Evolutionary conservation across 2,113 vertebrate species (phyloP).

Genomic region (Motacilla alba): DNA sequence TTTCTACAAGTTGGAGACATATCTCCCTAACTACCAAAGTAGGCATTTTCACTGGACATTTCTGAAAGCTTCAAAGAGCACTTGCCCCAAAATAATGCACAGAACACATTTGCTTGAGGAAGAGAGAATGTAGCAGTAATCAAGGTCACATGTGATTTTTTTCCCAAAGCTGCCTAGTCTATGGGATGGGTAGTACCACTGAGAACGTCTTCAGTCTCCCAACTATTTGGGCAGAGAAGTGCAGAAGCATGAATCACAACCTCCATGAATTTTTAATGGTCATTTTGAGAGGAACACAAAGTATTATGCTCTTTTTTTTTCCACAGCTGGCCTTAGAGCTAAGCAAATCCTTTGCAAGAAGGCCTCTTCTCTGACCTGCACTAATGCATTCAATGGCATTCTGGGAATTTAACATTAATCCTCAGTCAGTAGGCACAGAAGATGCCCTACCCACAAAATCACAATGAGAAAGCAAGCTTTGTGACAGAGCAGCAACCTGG

Average conservation of each 20-base stretch:
- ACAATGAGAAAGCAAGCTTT: background rate
- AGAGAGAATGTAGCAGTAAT: background rate
- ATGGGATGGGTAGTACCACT: background rate
- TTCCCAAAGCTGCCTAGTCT: background rate
- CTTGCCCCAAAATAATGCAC: background rate
- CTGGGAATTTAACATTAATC: background rate
- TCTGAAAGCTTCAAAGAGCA: background rate
- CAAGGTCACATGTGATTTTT: fast-evolving
- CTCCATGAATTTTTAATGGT: background rate
- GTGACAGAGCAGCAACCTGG: background rate
- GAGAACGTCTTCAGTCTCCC: background rate
- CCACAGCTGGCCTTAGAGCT: background rate
- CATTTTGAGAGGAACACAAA: background rate
- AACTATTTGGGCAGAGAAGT: background rate
- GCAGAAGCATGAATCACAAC: background rate
- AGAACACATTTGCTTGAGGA: background rate
- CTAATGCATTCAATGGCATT: background rate
- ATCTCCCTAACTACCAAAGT: background rate
- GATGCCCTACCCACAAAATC: background rate
- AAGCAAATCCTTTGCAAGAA: background rate
- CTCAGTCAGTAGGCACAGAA: background rate
- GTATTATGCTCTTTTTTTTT: background rate
- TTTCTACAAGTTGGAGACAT: background rate
- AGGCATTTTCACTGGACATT: background rate
- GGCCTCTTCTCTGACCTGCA: background rate